Conservation (phyloP, 2,888 invertebrate species). For the Harmothoe impar region DNA sequence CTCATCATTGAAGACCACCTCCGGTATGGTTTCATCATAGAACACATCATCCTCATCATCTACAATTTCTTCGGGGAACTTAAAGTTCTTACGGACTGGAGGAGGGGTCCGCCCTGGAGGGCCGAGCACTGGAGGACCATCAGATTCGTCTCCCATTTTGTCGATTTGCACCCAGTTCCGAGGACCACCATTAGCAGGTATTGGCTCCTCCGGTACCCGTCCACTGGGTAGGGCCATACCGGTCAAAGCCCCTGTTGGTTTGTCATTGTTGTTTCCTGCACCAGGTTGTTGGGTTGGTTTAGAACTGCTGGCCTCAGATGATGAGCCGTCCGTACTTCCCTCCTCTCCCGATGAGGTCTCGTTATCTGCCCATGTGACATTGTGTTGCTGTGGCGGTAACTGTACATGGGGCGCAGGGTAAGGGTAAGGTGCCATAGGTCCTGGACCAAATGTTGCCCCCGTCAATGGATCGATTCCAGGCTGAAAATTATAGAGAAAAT, state of each 20-base stretch:
- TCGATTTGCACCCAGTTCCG: constrained; percentile 6
- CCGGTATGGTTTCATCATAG: constrained; percentile 31
- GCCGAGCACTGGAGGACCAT: constrained; percentile 28
- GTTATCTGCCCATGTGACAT: background rate
- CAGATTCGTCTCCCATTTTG: background rate
- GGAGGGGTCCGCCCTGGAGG: constrained; percentile 51
- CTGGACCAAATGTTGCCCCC: background rate
- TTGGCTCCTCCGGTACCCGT: background rate
- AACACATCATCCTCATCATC: constrained; percentile 51
- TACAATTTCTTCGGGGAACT: constrained; percentile 9
- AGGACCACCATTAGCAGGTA: background rate
- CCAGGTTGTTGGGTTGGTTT: background rate
- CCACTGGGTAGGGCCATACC: constrained; percentile 1
- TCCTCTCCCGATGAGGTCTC: background rate
- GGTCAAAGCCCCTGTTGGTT: background rate
- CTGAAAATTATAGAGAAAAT: too few relatives aligned
- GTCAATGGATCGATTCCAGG: background rate
- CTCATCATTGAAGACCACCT: constrained; percentile 48
- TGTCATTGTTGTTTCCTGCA: constrained; percentile 17
- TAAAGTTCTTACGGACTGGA: constrained; percentile 33
- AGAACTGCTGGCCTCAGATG: background rate
- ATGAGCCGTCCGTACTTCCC: background rate
- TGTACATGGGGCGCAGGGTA: background rate
- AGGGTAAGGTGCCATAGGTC: constrained; percentile 4
- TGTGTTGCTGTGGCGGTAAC: constrained; percentile 11